Evolutionary conservation across 2,888 invertebrate species (phyloP), one percentile per base, ranked within the genome.

Genomic region (Agrypnus murinus): DNA sequence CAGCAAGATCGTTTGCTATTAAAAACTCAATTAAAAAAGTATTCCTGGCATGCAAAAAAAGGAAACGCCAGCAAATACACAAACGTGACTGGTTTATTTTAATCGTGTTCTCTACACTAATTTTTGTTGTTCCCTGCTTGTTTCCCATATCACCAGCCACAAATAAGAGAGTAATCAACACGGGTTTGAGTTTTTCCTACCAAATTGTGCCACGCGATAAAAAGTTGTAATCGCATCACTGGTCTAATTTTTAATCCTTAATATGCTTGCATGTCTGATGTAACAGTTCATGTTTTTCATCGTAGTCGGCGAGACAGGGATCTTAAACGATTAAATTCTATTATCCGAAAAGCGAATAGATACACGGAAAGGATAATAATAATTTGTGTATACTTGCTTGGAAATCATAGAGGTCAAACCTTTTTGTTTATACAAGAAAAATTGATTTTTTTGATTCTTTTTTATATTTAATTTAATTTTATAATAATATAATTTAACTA

Each of bases 1-100:
- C 40, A 12, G 15, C 45, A 15, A 14, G 15, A 45, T 45, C 14
- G 8, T 36, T 50, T 38, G 36, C 12, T 25, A 31, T 31, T 34
- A 34, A 48, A 62, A 32, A 48, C 9, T 34, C 34, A 19, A 63
- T 34, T 63, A 25, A 60, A 36, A 36, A 38, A 63, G 45, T 7
- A 48, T 45, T 40, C 19, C n/a, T 40, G 58, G 40, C 31, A 38
- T 43, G 43, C 50, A 38, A 63, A 63, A 63, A 63, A 48, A 50
- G 36, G 63, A 36, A 50, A 38, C 12, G 32, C 48, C 6, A 38
- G 25, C 63, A 63, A 63, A 63, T 50, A 63, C 50, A 46, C 14
- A 63, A 48, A 63, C 63, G 63, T 63, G 63, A 63, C 63, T 50
- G 48, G 63, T 63, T 34, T 36, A 36, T 50, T 63, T 63, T 63